Evolutionary conservation across 2,888 invertebrate genomes (phyloP), one percentile per base, ranked within the genome.

Genomic region (Patella caerulea): DNA sequence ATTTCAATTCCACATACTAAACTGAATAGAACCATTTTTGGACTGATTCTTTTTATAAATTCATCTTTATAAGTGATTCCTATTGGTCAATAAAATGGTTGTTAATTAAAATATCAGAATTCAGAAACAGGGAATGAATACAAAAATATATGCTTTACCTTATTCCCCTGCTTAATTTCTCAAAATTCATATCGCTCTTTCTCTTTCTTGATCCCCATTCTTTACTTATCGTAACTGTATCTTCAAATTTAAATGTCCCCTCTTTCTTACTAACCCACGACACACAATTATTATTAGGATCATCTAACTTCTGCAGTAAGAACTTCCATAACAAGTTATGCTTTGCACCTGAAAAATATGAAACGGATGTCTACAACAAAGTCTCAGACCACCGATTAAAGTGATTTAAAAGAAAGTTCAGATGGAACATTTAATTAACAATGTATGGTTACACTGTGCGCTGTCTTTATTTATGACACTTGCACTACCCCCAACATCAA

Each of bases 91-190:
- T 59, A 59, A 4, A 59, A 59, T 59, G 14, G 17, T 19, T 19
- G 19, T 14, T 9, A 59, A 45, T 45, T 45, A 45, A 45, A 45
- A 45, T 45, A 45, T 45, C 7, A 45, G 45, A 45, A 45, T 45
- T 45, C 1, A 45, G 45, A 7, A 45, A 9, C 3, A 7, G 45
- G 9, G 9, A 45, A 45, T 45, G 45, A 45, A 45, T 45, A 45
- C 9, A 45, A 34, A 34, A 45, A 45, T 9, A 45, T 45, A 7
- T 9, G 7, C 45, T 24, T 15, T 65, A 65, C 65, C 65, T 65
- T 19, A 65, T 65, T 24, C 19, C 65, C 14, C 65, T 65, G 65
- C 65, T 65, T 65, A 65, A 65, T 65, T 65, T 65, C 24, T 65
- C 65, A 65, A 65, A 65, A 19, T 65, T 65, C 65, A 65, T 65